Base-by-base conservation (phyloP, 1,140 invertebrate genomes). In the Drosophila mojavensis region DNA sequence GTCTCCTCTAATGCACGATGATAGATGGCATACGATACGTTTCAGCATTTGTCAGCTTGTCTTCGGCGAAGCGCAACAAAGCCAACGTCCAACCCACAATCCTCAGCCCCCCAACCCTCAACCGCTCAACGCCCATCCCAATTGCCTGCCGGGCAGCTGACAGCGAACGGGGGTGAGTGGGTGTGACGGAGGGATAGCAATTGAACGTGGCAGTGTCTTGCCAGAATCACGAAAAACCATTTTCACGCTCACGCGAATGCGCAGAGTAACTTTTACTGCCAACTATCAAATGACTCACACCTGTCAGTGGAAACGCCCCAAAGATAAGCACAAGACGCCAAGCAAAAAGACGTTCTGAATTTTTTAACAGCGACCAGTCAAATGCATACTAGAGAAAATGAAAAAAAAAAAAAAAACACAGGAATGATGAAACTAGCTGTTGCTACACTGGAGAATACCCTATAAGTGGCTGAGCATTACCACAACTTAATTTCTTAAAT, bases 21-120 rank as follows among this genome's bases (percentile, higher is more conserved):
- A 89, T 89, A 89, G 84, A 89, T 89, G 84, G 80, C 84, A 89
- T 89, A 89, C 84, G 84, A 89, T 89, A 89, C 84, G 80, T 89
- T 89, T 89, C 78, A 89, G 84, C 84, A 89, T 89, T 89, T 89
- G 84, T 89, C 84, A 89, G 84, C 84, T 84, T 84, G 84, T 84
- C 84, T 89, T 89, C 74, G 84, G 64, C 84, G 77, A 83, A 89
- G 83, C 83, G 83, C 83, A 88, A 81, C 79, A 89, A 89, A 88
- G 83, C 83, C 83, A 89, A 88, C 84, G 84, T 73, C 83, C 75
- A 63, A 17, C 47, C 7, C 51, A 58, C 13, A 24, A 13, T n/a
- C 10, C 39, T 84, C 83, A 89, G 89, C 80, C 79, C 77, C 84
- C 83, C 83, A 89, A 88, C 84, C 77, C 77, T 84, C 79, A 63